Evolutionary conservation across 2,113 vertebrate species (phyloP), one percentile per base, ranked within the genome.

Genomic region (Corythaeola cristata): DNA sequence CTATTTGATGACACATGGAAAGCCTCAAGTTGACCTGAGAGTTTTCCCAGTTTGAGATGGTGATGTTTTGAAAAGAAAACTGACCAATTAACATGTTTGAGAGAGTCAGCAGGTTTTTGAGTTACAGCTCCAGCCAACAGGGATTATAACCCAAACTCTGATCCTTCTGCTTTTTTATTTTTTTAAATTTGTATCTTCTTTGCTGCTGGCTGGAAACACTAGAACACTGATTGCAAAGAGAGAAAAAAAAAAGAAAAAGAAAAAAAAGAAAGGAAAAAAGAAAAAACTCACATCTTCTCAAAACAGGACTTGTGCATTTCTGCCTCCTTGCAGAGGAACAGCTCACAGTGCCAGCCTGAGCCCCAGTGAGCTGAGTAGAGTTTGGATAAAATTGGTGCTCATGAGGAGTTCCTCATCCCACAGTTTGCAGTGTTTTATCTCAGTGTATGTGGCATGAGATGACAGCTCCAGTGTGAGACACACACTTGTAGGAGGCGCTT

Each of bases 381-480:
- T 67, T 88, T 91, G 15, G 4, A 9, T 66, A 73, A 67, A 58
- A 41, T 3, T 0, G 0, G 6, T 67, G 27, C 3, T 83, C n/a
- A 9, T 22, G 41, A 13, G 3, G 8, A 28, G 5, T 13, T 77
- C 47, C 47, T 80, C 0, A 0, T 53, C 19, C 47, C 5, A 1
- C 27, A 20, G 15, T 41, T 93, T 84, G 33, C 44, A 45, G 47
- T 35, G 72, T 64, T 96, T 77, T 84, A 28, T 59, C 27, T 75
- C 5, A 3, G 19, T 0, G 0, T 27, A 17, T 75, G 49, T 44
- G 32, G 10, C 27, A 20, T 1, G 20, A 55, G 24, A 35, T 35
- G 21, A 33, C 32, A 84, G 30, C 27, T 60, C 32, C 68, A 68
- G 44, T 47, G 39, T 3, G 5, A 72, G 66, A 74, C 0, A 2